Base-by-base conservation (phyloP, 2,797 vertebrate species). In the Coccyzus lansbergi region DNA sequence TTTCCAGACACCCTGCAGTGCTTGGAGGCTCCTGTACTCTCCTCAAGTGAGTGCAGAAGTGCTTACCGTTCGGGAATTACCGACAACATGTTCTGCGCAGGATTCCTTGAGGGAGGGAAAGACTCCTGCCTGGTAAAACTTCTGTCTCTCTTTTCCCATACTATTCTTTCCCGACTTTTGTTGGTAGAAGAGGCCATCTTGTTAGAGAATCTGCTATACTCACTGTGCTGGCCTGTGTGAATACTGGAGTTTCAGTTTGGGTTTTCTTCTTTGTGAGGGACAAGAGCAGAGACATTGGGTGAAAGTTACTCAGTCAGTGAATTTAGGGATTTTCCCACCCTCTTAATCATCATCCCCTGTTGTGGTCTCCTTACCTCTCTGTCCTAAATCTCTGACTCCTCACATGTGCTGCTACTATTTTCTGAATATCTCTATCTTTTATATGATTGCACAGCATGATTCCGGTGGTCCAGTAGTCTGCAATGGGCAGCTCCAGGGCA, bases 401-500 rank as follows among this genome's bases (percentile, higher is more conserved):
- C 52, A 9, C 56, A 69, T 16, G 9, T 0, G 0, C 68, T 67
- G 51, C 22, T 16, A 28, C 16, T 56, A 15, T 44, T 65, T 53
- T 42, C 77, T 93, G n/a, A 95, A 9, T 42, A 8, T n/a, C 56
- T 8, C 0, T 19, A 4, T 22, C 21, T n/a, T 78, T 91, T 42
- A 8, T 40, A 55, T n/a, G n/a, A n/a, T n/a, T 69, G 7, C 46
- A 38, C 95, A 99, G 99, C 98, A 98, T 67, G 98, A 99, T 97
- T 99, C 98, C 0, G 98, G 98, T 2, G 98, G 98, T 19, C 98
- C 98, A 42, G 95, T 99, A 70, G 98, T 98, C 84, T 99, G 98
- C 91, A 97, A 98, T 0, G 96, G 96, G 5, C 22, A 95, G 68
- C 97, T 99, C 60, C 98, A 99, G 29, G 98, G 98, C n/a, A 94